These are phyloP conservation scores for Pelmatolapia mariae DNA, from an alignment of 2,113 vertebrate genomes.

Conservation along the genomic window DNA sequence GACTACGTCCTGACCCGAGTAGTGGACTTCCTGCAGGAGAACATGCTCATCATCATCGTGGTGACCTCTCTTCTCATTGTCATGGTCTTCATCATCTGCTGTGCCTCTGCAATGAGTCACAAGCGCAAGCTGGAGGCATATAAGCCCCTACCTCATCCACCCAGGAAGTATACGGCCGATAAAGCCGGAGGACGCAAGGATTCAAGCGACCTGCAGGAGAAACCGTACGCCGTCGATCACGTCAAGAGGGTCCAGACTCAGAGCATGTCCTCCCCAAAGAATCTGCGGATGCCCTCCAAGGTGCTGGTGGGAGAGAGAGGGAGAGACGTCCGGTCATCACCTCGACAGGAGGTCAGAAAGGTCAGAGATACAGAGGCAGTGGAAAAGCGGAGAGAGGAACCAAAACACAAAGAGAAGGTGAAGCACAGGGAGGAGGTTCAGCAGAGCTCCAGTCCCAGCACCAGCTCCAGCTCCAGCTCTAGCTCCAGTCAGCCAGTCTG, in stretches of 20 bases:
- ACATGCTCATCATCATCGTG: constrained; percentile 85
- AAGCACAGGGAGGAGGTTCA: constrained; percentile 54
- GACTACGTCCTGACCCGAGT: constrained; percentile 77
- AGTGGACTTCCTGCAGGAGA: constrained; percentile 85
- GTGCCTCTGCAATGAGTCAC: constrained; percentile 84
- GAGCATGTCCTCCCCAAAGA: constrained; percentile 78
- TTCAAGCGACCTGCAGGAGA: constrained; percentile 75
- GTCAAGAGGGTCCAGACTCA: constrained; percentile 79
- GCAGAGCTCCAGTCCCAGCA: constrained; percentile 35
- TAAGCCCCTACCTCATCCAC: constrained; percentile 77
- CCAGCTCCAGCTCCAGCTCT: constrained; percentile 25
- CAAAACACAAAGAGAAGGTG: constrained; percentile 44
- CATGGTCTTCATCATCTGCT: constrained; percentile 88
- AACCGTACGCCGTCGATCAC: constrained; percentile 68
- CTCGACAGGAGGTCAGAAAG: constrained; percentile 55
- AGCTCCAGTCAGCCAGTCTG: constrained; percentile 59
- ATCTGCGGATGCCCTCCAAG: constrained; percentile 77
- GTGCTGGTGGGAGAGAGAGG: constrained; percentile 59
- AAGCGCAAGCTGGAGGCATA: constrained; percentile 90
- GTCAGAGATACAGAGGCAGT: constrained; percentile 56
- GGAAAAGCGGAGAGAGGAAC: constrained; percentile 60
- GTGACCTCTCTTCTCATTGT: constrained; percentile 86
- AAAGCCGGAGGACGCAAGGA: constrained; percentile 62
- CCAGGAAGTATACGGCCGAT: constrained; percentile 77
- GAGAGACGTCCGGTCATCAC: constrained; percentile 50